Evolutionary conservation across 2,888 invertebrate genomes (phyloP).

Genomic region (Pyralis farinalis): DNA sequence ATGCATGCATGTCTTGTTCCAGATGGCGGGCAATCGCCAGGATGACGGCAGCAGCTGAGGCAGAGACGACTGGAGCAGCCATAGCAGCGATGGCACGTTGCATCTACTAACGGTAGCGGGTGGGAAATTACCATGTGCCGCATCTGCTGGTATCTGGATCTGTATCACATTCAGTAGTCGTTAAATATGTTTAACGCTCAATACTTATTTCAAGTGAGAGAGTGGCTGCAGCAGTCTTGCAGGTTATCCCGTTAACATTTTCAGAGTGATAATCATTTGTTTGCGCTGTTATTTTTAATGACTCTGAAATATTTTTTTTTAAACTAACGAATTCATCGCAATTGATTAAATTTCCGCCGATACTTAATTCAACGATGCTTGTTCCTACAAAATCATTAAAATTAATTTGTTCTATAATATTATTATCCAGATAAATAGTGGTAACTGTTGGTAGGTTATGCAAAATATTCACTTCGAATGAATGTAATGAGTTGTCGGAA

Average conservation of each 20-base stretch:
- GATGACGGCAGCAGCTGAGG: no score
- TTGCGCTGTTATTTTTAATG: slow-evolving; percentile 19
- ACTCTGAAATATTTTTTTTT: slow-evolving; percentile 6
- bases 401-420: slow-evolving; percentile 17
- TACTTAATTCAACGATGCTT: slow-evolving; percentile 14
- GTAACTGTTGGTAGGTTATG: slow-evolving; percentile 10
- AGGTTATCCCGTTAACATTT: slow-evolving; percentile 32
- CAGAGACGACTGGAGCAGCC: no score
- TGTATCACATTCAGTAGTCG: no score
- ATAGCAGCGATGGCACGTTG: no score
- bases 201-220: no score
- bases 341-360: slow-evolving; percentile 24
- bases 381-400: slow-evolving; percentile 16
- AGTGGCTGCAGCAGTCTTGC: no score
- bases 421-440: slow-evolving; percentile 20
- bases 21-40: no score
- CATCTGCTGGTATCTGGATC: no score
- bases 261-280: slow-evolving; percentile 23
- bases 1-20: no score
- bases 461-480: slow-evolving; percentile 20
- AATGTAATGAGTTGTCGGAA: slow-evolving; percentile 19
- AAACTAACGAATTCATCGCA: slow-evolving; percentile 21
- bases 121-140: no score
- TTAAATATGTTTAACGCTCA: no score
- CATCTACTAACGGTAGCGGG: no score